These are phyloP conservation scores for Semaprochilodus insignis DNA, from an alignment of 2,797 vertebrate genomes.

Conservation along the genomic window DNA sequence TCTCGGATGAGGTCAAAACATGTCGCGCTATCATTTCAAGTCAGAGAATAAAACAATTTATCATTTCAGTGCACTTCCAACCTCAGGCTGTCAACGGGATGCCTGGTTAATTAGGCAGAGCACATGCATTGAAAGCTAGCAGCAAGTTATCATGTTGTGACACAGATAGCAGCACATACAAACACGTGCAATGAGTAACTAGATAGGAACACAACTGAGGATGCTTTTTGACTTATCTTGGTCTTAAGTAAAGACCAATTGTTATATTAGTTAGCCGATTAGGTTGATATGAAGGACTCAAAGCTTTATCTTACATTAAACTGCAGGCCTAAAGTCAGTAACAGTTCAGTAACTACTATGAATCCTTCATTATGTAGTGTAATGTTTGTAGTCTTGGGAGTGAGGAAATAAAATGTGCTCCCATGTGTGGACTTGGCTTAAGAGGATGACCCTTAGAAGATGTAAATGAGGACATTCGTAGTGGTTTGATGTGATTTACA, in stretches of 20 bases:
- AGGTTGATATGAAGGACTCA: too few relatives aligned
- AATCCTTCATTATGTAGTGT: too few relatives aligned
- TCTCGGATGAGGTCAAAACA: conserved; percentile 23
- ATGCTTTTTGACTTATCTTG: too few relatives aligned
- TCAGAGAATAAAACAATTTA: conserved; percentile 32
- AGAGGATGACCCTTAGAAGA: too few relatives aligned
- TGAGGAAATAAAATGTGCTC: too few relatives aligned
- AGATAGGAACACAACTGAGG: background rate
- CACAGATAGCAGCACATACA: background rate
- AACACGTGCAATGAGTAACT: background rate
- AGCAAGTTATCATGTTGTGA: conserved; percentile 8
- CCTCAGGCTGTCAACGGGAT: background rate
- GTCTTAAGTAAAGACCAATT: too few relatives aligned
- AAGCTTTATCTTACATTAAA: too few relatives aligned
- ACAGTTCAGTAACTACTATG: too few relatives aligned
- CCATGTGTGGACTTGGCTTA: too few relatives aligned
- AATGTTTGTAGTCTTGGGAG: too few relatives aligned
- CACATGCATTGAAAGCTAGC: conserved; percentile 22
- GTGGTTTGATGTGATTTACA: background rate
- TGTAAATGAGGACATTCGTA: background rate
- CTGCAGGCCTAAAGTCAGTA: too few relatives aligned
- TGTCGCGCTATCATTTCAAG: conserved; percentile 37
- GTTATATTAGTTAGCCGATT: too few relatives aligned
- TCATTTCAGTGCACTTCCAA: conserved; percentile 12
- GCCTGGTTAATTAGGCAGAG: conserved; percentile 31